phyloP scores from a whole-genome alignment of 2,113 vertebrate genomes.

The Tachycineta bicolor region DNA sequence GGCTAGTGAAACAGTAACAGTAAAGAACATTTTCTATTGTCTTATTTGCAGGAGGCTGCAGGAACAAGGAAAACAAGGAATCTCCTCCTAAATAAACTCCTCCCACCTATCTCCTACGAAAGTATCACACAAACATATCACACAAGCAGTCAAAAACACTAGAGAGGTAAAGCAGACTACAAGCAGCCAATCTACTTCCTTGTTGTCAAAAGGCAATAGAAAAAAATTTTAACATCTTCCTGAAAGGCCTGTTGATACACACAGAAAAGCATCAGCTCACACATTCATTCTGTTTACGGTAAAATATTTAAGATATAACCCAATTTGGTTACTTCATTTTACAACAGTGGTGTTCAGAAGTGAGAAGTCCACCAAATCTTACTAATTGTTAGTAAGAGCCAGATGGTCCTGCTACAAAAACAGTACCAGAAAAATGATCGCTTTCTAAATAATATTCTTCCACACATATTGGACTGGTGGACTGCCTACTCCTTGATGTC shows the following conservation, averaged over 20 bases:
- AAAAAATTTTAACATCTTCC: neutral
- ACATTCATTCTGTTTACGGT: neutral
- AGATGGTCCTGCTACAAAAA: neutral
- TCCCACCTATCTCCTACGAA: neutral
- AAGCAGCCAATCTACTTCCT: neutral
- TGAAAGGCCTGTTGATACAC: neutral
- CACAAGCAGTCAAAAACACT: neutral
- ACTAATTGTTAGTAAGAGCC: neutral
- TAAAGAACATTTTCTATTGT: neutral
- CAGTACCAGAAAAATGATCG: neutral
- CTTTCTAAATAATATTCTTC: neutral
- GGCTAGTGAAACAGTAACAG: neutral
- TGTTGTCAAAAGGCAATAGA: neutral
- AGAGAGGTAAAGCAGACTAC: neutral
- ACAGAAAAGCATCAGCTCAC: neutral
- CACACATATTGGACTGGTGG: neutral
- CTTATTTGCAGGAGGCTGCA: neutral
- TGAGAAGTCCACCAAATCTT: neutral
- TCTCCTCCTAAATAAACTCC: neutral
- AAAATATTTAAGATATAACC: neutral
- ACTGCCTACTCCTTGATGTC: neutral
- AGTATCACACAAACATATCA: neutral
- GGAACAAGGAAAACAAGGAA: neutral
- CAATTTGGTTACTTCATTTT: neutral
- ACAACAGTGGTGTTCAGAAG: neutral